Base-by-base conservation (phyloP, 2,113 vertebrate species). In the Microcebus jonahi region DNA sequence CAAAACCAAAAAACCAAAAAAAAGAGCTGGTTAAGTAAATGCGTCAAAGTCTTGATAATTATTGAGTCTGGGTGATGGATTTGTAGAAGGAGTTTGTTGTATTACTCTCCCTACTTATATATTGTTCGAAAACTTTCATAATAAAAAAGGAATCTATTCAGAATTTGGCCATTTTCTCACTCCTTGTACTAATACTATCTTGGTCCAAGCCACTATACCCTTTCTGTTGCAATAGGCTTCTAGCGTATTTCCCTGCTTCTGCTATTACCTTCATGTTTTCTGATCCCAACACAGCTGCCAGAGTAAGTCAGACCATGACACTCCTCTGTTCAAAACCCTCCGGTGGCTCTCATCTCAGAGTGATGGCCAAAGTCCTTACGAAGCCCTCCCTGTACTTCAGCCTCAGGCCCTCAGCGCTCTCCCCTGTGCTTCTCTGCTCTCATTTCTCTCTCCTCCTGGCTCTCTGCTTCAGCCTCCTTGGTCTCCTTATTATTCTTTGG, bases 351-450 rank as follows among this genome's bases (percentile, higher is more conserved):
- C 13, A 13, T n/a, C 25, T 23, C 36, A 39, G 34, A 83, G 53
- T 2, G 42, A 25, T 8, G 21, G 21, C 45, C n/a, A 23, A 85
- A 55, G 55, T 53, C 10, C 29, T 83, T 20, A 13, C 1, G 8
- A 21, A 79, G 59, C 0, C 34, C 48, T 15, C 0, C 31, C 15
- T 61, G 50, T 31, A 27, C 87, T 34, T 34, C 42, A 2, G 21
- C 0, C 1, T 63, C 14, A n/a, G 39, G 63, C 42, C 34, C 2
- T 50, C 12, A 15, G 5, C 0, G 2, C 25, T 45, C 3, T 8
- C 8, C n/a, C 2, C 9, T 3, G 6, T 29, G 20, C 61, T 57
- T 29, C 27, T 65, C 65, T 31, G 48, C 17, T 57, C 42, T 39
- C 25, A 5, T 14, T 8, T 27, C 20, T 39, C 36, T 73, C 8